Percentiles rank a stretch among this genome's conserved stretches.
Conservation (phyloP, 2,888 invertebrate species). For the Achlya flavicornis region DNA sequence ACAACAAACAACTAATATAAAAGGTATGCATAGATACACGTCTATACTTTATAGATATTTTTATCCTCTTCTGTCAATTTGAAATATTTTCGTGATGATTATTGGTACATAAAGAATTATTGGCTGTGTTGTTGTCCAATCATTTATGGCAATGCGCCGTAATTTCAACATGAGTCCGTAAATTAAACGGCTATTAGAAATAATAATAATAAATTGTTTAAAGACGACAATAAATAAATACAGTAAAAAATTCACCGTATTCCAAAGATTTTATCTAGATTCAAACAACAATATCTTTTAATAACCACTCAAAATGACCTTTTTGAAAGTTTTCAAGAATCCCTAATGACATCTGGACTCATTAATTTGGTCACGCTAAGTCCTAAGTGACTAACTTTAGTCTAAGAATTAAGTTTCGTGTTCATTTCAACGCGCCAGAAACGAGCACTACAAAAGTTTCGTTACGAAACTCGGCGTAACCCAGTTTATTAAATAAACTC, state of each 20-base stretch:
- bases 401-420: constrained; percentile 46
- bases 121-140: too few species aligned
- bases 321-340: constrained; percentile 34
- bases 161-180: too few species aligned
- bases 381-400: constrained; percentile 49
- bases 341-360: constrained; percentile 39
- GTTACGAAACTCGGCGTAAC: not conserved
- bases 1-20: too few species aligned
- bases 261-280: not conserved
- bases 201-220: too few species aligned
- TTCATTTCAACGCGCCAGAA: constrained; percentile 16
- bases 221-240: not conserved
- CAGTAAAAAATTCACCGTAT: not conserved
- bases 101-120: too few species aligned
- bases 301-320: constrained; percentile 25
- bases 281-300: not conserved
- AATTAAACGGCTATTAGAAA: too few species aligned
- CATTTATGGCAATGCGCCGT: too few species aligned
- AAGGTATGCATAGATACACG: too few species aligned
- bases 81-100: too few species aligned
- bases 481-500: constrained; percentile 11
- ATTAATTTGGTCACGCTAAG: constrained; percentile 49
- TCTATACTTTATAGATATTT: too few species aligned
- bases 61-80: too few species aligned
- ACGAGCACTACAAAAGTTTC: constrained; percentile 11